Percentiles rank a stretch among this genome's conserved stretches.
phyloP scores from a whole-genome alignment of 2,888 invertebrate genomes.

The Oligia fasciuncula region DNA sequence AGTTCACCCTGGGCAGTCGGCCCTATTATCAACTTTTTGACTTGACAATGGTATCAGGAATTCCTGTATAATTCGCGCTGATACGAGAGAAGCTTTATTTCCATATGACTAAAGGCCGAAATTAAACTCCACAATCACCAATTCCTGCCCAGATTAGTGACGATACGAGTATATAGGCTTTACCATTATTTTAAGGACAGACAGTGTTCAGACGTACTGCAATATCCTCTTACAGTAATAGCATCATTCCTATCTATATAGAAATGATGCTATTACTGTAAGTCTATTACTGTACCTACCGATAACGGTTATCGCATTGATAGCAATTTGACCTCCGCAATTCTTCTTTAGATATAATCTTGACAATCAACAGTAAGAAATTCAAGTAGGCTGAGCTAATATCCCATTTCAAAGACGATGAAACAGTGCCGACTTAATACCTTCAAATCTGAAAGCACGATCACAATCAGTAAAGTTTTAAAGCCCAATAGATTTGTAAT shows the following conservation, averaged over 20 bases:
- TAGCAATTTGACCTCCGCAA: constrained; percentile 47
- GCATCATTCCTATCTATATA: neutral
- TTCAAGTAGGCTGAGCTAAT: constrained; percentile 42
- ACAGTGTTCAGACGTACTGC: neutral
- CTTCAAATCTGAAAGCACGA: constrained; percentile 52
- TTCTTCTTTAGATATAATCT: constrained; percentile 43
- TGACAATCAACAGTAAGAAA: constrained; percentile 39
- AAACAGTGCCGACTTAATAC: constrained; percentile 56
- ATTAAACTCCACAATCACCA: neutral
- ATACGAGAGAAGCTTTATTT: neutral
- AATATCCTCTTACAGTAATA: neutral
- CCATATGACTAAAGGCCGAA: neutral
- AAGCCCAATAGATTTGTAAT: constrained; percentile 60
- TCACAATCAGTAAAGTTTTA: constrained; percentile 57
- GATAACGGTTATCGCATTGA: constrained; percentile 20
- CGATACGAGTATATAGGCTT: neutral
- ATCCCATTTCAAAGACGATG: constrained; percentile 35
- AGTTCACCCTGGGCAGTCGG: neutral
- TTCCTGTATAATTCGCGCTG: neutral
- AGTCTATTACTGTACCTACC: neutral
- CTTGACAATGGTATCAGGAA: neutral
- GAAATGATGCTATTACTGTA: no score
- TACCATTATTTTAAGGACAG: neutral
- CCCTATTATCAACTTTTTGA: no score
- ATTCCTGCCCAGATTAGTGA: neutral